Conservation (phyloP, 2,797 vertebrate genomes). For the Heterohyrax brucei region DNA sequence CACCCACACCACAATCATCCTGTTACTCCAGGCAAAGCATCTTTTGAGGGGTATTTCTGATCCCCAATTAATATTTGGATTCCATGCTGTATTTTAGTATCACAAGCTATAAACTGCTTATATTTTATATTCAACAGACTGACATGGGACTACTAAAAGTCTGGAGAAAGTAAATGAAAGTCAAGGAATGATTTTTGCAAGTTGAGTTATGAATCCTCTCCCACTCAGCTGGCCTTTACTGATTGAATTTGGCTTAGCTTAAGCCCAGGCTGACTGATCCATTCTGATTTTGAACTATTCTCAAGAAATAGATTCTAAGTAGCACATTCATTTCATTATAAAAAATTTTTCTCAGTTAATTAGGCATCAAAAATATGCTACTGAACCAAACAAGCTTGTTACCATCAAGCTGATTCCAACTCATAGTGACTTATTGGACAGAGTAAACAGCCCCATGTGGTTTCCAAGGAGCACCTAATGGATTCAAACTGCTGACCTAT, state of each 20-base stretch:
- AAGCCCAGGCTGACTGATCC: background rate
- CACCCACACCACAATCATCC: background rate
- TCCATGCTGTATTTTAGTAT: background rate
- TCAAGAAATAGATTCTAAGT: background rate
- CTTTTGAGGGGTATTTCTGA: background rate
- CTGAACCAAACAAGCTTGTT: too few species aligned
- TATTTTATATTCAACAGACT: slow-evolving; percentile 1
- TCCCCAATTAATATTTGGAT: background rate
- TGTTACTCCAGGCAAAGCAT: too few species aligned
- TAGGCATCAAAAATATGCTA: slow-evolving; percentile 1
- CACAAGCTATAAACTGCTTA: background rate
- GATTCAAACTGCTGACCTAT: too few species aligned
- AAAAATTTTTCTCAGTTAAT: background rate
- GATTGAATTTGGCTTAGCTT: background rate
- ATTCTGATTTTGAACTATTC: background rate
- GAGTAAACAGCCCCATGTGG: too few species aligned
- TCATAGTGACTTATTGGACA: too few species aligned
- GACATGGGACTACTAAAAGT: background rate
- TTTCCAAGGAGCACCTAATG: too few species aligned
- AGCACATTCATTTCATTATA: background rate
- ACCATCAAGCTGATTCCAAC: too few species aligned
- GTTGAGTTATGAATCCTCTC: background rate
- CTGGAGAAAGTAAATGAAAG: background rate
- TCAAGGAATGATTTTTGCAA: background rate
- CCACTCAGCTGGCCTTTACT: background rate